These are phyloP conservation scores for Pristionchus fissidentatus DNA, from an alignment of 2,888 invertebrate species.

Conservation along the genomic window DNA sequence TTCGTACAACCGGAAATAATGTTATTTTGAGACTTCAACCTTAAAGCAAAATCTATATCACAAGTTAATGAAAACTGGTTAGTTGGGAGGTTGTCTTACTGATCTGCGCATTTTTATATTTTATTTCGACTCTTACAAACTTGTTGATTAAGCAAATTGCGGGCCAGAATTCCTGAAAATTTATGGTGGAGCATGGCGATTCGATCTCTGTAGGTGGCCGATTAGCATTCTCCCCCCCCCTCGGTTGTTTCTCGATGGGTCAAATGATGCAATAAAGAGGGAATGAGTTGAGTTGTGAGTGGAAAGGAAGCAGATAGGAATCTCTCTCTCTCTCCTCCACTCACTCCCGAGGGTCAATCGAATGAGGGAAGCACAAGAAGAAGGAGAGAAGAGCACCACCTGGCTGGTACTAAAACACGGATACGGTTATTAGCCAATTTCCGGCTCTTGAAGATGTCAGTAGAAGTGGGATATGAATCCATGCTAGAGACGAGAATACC, in stretches of 20 bases:
- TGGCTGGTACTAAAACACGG: constrained; percentile 13
- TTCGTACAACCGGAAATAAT: too few species aligned
- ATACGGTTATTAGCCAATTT: neutral
- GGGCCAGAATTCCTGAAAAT: too few species aligned
- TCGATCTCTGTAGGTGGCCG: constrained; percentile 8
- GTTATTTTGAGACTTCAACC: too few species aligned
- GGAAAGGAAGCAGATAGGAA: constrained; percentile 33
- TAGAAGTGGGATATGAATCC: neutral
- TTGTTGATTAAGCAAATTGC: too few species aligned
- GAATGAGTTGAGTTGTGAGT: constrained; percentile 15
- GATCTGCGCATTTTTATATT: too few species aligned
- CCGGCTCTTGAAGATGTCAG: neutral
- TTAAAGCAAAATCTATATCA: too few species aligned
- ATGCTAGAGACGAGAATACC: too few species aligned
- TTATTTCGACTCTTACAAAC: too few species aligned
- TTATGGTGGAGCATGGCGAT: too few species aligned
- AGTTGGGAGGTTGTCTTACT: neutral
- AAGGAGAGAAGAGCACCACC: constrained; percentile 3
- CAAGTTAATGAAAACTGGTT: too few species aligned
- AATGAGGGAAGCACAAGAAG: constrained; percentile 3
- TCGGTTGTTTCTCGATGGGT: constrained; percentile 20
- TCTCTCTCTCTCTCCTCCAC: too few species aligned
- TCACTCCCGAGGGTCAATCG: neutral
- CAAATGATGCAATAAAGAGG: constrained; percentile 42
- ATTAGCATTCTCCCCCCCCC: constrained; percentile 33